Percentiles rank a stretch among this genome's conserved stretches.
Conservation (phyloP, 2,113 vertebrate species). For the Oryzias celebensis region DNA sequence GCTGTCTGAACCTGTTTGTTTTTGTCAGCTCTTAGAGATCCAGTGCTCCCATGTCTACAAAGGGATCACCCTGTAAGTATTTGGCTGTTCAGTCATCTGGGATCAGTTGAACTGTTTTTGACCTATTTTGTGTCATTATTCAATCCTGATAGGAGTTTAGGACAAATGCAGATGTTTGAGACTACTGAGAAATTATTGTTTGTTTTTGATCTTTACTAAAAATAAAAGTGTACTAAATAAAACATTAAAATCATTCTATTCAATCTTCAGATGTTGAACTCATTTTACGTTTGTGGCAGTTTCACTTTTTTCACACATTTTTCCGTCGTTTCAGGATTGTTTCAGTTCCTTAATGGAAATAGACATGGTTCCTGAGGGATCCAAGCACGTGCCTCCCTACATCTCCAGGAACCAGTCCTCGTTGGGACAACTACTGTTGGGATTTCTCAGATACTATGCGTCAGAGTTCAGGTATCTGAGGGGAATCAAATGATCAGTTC, state of each 20-base stretch:
- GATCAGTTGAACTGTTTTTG: background rate
- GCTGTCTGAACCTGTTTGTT: constrained; percentile 8
- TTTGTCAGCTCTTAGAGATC: constrained; percentile 85
- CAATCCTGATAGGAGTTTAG: too few species aligned
- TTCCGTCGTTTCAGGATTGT: constrained; percentile 78
- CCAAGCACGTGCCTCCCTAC: constrained; percentile 83
- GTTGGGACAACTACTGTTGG: constrained; percentile 89
- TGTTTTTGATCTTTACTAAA: too few species aligned
- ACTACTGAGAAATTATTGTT: too few species aligned
- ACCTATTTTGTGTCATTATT: background rate
- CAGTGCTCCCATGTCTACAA: constrained; percentile 92
- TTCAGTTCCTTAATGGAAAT: constrained; percentile 87
- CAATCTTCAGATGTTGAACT: too few species aligned
- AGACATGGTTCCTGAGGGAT: constrained; percentile 83
- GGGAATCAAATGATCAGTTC: constrained; percentile 4
- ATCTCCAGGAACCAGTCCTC: constrained; percentile 86
- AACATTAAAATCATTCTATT: too few species aligned
- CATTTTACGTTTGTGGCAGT: too few species aligned
- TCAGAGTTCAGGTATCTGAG: constrained; percentile 89
- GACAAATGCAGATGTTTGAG: too few species aligned
- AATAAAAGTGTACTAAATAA: too few species aligned
- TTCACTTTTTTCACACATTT: too few species aligned
- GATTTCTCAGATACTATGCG: constrained; percentile 94
- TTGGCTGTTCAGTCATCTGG: background rate
- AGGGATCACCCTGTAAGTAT: constrained; percentile 91